Base-by-base conservation (phyloP, 2,797 vertebrate species). In the Cyclura pinguis region DNA sequence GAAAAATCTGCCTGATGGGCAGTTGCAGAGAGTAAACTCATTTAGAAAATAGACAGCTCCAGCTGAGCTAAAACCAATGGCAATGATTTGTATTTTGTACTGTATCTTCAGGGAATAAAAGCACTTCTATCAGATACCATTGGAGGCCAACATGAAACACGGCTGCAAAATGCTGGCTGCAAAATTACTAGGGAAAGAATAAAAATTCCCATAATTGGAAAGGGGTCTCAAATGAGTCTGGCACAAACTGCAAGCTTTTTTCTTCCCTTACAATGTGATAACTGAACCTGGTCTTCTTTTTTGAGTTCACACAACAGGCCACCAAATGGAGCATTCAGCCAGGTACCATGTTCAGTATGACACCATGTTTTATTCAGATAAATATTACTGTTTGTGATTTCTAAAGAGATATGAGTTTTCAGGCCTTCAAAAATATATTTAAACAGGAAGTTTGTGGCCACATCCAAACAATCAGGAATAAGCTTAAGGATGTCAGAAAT, bases 1-100 rank as follows among this genome's bases (percentile, higher is more conserved):
- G 95, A 96, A 96, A 97, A 97, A 97, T 96, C 94, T 94, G 97
- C 97, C 98, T 98, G 98, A 98, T 97, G 97, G 98, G 97, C 98
- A 98, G 97, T 97, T 97, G 97, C 97, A 97, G 97, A 97, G 97
- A 98, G 97, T 98, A 98, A 98, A 98, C 96, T 97, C 97, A 98
- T 99, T 98, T 98, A 98, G 98, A 99, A 98, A 98, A 98, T 98
- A 97, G 97, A 98, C 98, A 98, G 97, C 97, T 98, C 98, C 98
- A 97, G 97, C 98, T 98, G 98, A 98, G 98, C 98, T 98, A 98
- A 99, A 99, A 98, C 98, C 98, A 98, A 97, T 96, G 97, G 98
- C 98, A 98, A 98, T 98, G 98, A 98, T 99, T 99, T 99, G 98
- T 99, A 98, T 98, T 99, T 98, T 98, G 97, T 98, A 98, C 98